Conservation (phyloP, 1,140 invertebrate genomes). For the Steinernema feltiae region DNA sequence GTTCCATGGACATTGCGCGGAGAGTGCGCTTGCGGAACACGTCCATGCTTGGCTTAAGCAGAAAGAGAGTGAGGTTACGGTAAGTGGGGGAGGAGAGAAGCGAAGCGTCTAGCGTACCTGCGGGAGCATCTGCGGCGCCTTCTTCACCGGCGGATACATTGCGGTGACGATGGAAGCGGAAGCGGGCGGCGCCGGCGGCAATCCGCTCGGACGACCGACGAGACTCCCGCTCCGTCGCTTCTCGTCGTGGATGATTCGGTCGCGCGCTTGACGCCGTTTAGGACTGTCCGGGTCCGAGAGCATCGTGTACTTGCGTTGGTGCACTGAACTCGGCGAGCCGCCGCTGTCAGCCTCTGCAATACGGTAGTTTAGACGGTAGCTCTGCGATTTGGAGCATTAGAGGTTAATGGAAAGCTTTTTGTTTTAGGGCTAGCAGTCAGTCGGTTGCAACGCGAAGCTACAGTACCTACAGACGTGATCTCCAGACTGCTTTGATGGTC, state of each 20-base stretch:
- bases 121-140: not conserved
- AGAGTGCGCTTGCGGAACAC: not conserved
- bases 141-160: slow-evolving; percentile 45
- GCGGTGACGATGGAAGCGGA: slow-evolving; percentile 44
- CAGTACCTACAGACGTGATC: not conserved
- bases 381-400: too few relatives aligned
- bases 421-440: not conserved
- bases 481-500: not conserved
- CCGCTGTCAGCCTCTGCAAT: too few relatives aligned
- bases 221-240: not conserved
- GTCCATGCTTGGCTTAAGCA: not conserved
- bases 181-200: slow-evolving; percentile 33
- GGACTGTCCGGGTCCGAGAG: not conserved
- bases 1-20: slow-evolving; percentile 10
- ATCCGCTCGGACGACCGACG: not conserved
- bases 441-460: not conserved
- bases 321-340: too few relatives aligned
- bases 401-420: too few relatives aligned
- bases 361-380: too few relatives aligned
- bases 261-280: not conserved
- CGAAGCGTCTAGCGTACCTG: not conserved
- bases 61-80: not conserved
- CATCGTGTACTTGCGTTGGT: not conserved
- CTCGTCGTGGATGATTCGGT: not conserved
- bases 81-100: not conserved